Evolutionary conservation across 2,113 vertebrate species (phyloP).

Genomic region (Cairina moschata): DNA sequence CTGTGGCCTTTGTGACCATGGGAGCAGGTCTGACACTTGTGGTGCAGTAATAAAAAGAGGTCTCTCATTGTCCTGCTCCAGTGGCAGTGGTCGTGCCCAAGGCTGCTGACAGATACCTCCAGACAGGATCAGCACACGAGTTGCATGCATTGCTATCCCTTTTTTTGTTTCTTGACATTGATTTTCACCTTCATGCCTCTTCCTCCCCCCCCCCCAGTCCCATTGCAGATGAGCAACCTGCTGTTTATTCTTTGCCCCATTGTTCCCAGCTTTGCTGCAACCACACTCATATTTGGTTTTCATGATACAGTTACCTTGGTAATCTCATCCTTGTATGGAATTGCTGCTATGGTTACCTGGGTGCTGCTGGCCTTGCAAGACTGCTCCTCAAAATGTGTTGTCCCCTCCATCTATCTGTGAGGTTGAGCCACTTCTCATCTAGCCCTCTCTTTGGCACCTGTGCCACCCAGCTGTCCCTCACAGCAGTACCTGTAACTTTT

Average conservation of each 20-base stretch:
- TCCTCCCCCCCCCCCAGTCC: not conserved
- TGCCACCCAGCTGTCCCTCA: not conserved
- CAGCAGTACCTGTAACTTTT: not conserved
- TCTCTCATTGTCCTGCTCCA: not conserved
- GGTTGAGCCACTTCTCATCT: not conserved
- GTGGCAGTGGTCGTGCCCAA: not conserved
- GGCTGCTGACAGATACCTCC: accelerated
- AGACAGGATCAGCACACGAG: accelerated
- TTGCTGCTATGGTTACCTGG: not conserved
- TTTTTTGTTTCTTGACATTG: not conserved
- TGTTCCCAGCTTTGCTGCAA: not conserved
- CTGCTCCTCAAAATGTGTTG: not conserved
- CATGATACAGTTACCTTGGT: not conserved
- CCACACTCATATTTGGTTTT: not conserved
- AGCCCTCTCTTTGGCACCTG: not conserved
- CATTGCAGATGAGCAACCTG: not conserved
- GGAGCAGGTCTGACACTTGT: not conserved
- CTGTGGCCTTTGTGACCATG: not conserved
- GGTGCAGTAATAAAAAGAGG: not conserved
- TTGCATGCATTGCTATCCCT: not conserved
- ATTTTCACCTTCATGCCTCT: not conserved
- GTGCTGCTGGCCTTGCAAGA: not conserved
- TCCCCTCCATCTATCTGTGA: not conserved
- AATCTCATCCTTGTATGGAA: not conserved
- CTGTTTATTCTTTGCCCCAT: not conserved